Evolutionary conservation across 2,113 vertebrate species (phyloP), one percentile per base, ranked within the genome.

Genomic region (Connochaetes taurinus): DNA sequence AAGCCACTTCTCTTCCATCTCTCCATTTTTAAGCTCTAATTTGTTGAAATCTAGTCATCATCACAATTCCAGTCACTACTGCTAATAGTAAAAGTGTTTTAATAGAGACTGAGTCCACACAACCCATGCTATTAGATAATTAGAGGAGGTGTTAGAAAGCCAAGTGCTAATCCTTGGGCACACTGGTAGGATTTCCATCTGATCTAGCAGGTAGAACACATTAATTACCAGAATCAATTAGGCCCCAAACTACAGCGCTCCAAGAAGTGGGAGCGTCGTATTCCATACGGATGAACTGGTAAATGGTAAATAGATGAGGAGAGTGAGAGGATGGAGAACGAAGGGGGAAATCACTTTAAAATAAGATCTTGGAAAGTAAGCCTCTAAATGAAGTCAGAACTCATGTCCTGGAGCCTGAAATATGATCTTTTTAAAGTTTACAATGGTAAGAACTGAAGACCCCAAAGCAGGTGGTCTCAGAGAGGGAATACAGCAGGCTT

Each of bases 71-170:
- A 99, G 99, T 99, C 99, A 99, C 98, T 98, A 94, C 98, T 98
- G 98, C 99, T 99, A 99, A 99, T 99, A 99, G 99, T 99, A 99
- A 99, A 99, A 99, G 99, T 99, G 99, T 99, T 99, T 99, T 99
- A 99, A 99, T 99, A 99, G 99, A 99, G 99, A 98, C 99, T 99
- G 99, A 99, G 99, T 99, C 99, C 99, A 98, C 98, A 98, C 99
- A 99, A 99, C 99, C 99, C 99, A 99, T 99, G 99, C 99, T 99
- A 99, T 99, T 99, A 99, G 99, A 99, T 99, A 99, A 99, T 99
- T 99, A 99, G 98, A 98, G 98, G 98, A 99, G 99, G 99, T 99
- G 99, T 99, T 99, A 99, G 98, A 98, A 99, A 99, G 99, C 98
- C 99, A 99, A 99, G 99, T 99, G 99, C 99, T 99, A 99, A 99